Conservation (phyloP, 2,888 invertebrate species). For the Stratiomys singularior region DNA sequence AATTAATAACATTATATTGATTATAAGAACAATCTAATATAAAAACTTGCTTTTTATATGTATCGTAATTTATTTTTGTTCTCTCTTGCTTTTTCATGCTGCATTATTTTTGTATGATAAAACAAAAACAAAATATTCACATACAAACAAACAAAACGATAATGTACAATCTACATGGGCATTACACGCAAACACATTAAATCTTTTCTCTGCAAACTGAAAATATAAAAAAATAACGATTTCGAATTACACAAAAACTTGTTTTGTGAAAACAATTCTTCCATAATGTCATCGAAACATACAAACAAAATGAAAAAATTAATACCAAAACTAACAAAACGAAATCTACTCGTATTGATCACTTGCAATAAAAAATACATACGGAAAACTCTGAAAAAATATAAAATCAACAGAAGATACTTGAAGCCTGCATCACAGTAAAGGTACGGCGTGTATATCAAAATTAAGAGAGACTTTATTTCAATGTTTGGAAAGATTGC, state of each 20-base stretch:
- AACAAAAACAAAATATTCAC: conserved; percentile 1
- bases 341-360: no score
- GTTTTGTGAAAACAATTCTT: no score
- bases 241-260: no score
- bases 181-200: not conserved
- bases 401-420: conserved; percentile 83
- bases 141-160: not conserved
- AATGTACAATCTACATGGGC: not conserved
- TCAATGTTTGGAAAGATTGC: not conserved
- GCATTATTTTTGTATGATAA: conserved; percentile 48
- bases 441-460: conserved; percentile 74
- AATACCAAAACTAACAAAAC: no score
- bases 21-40: not conserved
- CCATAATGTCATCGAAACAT: no score
- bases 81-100: conserved; percentile 53
- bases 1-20: not conserved
- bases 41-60: conserved; percentile 33
- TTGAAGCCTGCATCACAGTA: conserved; percentile 93
- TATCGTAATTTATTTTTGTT: conserved; percentile 42
- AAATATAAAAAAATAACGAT: no score
- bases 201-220: no score
- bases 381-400: conserved; percentile 46
- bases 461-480: not conserved
- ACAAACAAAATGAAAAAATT: no score
- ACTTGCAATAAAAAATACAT: not conserved